Percentiles rank a stretch among this genome's conserved stretches.
Conservation (phyloP, 2,888 invertebrate genomes). For the Oscheius myriophilus region DNA sequence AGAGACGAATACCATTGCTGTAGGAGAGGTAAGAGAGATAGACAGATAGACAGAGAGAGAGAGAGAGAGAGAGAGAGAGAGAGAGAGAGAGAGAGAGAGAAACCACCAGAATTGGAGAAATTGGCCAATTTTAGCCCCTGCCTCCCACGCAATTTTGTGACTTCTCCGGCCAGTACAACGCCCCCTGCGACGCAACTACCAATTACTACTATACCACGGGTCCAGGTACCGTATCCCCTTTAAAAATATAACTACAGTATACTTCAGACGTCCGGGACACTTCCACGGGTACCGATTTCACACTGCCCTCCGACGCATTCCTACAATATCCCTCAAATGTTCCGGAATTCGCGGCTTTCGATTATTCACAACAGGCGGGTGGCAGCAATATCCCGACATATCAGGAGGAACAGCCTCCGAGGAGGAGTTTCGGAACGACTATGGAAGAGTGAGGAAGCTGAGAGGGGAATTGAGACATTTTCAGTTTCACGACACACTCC, state of each 20-base stretch:
- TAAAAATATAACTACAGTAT: not conserved
- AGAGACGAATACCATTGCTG: constrained; percentile 8
- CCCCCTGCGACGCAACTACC: not conserved
- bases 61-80: not conserved
- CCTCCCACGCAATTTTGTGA: constrained; percentile 16
- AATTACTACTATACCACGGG: constrained; percentile 1
- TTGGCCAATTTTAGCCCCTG: not conserved
- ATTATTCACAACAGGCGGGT: not conserved
- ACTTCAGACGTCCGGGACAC: constrained; percentile 13
- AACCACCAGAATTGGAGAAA: not conserved
- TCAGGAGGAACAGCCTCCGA: constrained; percentile 21
- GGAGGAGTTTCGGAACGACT: constrained; percentile 42
- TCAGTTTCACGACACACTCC: constrained; percentile 26
- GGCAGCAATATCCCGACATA: not conserved
- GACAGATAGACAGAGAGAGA: not conserved
- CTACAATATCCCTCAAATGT: not conserved
- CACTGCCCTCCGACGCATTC: not conserved
- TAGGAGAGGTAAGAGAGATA: not conserved
- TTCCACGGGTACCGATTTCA: constrained; percentile 22
- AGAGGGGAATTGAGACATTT: not conserved
- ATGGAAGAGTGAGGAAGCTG: constrained; percentile 31
- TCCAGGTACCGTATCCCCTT: not conserved
- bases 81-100: too few relatives aligned
- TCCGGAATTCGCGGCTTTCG: not conserved
- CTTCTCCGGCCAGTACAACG: constrained; percentile 24